Conservation (phyloP, 2,797 vertebrate species). For the Botia almorhae region DNA sequence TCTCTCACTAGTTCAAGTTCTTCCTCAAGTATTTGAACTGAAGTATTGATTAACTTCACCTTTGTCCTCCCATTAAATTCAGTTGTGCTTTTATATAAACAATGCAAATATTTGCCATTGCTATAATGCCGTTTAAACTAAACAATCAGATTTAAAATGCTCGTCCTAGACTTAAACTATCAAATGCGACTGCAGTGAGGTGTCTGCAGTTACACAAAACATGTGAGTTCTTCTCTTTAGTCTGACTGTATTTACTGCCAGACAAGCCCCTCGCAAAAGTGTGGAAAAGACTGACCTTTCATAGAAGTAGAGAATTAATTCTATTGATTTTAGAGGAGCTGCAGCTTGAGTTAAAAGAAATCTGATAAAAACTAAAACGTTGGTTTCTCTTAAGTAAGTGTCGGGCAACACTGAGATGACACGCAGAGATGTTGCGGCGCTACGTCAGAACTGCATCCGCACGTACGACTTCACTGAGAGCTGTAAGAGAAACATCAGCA, state of each 20-base stretch:
- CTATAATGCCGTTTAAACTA: slow-evolving; percentile 34
- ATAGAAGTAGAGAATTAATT: not conserved
- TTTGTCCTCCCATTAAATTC: slow-evolving; percentile 44
- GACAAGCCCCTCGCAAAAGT: not conserved
- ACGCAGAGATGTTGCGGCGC: slow-evolving; percentile 17
- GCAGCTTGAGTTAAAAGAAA: slow-evolving; percentile 21
- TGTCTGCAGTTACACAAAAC: slow-evolving; percentile 12
- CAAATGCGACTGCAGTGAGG: slow-evolving; percentile 9
- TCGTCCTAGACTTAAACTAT: slow-evolving; percentile 25
- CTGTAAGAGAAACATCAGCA: slow-evolving; percentile 45
- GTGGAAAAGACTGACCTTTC: not conserved
- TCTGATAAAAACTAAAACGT: slow-evolving; percentile 39
- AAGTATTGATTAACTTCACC: slow-evolving; percentile 20
- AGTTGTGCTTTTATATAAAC: slow-evolving; percentile 34
- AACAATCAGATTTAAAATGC: slow-evolving; percentile 42
- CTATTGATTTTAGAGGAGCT: slow-evolving; percentile 40
- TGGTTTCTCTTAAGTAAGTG: slow-evolving; percentile 31
- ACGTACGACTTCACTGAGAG: slow-evolving; percentile 6
- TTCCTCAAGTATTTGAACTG: not conserved
- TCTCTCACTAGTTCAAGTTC: not conserved
- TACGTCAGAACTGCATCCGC: slow-evolving; percentile 37
- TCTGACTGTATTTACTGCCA: not conserved
- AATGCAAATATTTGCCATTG: slow-evolving; percentile 9
- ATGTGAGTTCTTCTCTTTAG: slow-evolving; percentile 2
- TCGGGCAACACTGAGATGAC: not conserved